Evolutionary conservation across 2,888 invertebrate genomes (phyloP), one percentile per base, ranked within the genome.

Genomic region (Hedya salicella): DNA sequence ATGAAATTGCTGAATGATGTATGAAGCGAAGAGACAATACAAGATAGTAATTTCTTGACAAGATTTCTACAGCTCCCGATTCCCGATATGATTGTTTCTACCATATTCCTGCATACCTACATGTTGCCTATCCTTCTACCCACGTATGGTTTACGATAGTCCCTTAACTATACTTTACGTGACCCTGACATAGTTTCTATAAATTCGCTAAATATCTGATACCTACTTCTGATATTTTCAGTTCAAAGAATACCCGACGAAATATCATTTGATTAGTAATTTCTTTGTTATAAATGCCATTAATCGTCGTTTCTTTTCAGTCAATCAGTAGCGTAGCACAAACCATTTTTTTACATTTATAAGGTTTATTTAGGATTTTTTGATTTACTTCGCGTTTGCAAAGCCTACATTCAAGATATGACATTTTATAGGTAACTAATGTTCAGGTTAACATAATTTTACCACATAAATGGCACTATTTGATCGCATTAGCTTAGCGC

Each of bases 131-230:
- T 36, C 36, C 25, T 17, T 17, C 32, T 36, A 48, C 36, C 16
- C 16, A 44, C 52, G 53, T 6, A 14, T 62, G 17, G 17, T 39
- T 36, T 19, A 54, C 30, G 25, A 54, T 62, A 54, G 17, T 48
- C 6, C 19, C 25, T 40, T 39, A 21, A 53, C 30, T 19, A 25
- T 25, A 44, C 16, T 49, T 50, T 49, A 56, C 9, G 19, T 44
- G 65, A 67, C 67, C 67, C 67, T 67, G 67, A 56, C 67, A 36
- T 19, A 42, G 62, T 67, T 67, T n/a, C 49, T 50, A 67, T 62
- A 67, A 67, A 67, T 62, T 67, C 61, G 66, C 66, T 62, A 36
- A 36, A 42, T 40, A 8, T 49, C 17, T 63, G 49, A 40, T 44
- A 42, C 25, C 25, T 6, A 6, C 6, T 25, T 25, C 25, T 25